These are phyloP conservation scores for Acleris cristana DNA, from an alignment of 2,888 invertebrate genomes.

Conservation along the genomic window DNA sequence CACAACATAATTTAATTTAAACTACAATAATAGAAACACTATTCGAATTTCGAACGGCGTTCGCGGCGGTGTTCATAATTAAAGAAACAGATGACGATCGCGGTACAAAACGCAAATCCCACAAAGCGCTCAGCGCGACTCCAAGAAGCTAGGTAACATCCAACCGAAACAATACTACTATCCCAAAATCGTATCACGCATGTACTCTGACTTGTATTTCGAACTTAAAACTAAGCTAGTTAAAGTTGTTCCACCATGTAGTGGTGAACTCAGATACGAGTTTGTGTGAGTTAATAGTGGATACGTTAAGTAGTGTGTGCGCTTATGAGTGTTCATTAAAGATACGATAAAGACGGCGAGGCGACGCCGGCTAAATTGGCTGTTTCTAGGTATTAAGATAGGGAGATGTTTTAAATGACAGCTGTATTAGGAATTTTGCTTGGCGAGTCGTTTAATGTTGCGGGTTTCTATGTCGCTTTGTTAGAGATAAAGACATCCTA, in stretches of 20 bases:
- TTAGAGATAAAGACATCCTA: background rate
- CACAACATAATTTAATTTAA: background rate
- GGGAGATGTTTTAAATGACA: conserved; percentile 36
- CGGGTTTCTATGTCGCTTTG: conserved; percentile 13
- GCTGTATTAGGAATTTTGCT: conserved; percentile 34
- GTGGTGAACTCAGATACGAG: too few relatives aligned
- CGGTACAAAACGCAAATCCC: conserved; percentile 66
- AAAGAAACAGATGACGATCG: conserved; percentile 42
- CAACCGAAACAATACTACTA: conserved; percentile 56
- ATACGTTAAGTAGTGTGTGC: conserved; percentile 68
- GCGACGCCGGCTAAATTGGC: conserved; percentile 70
- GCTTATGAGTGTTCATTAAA: conserved; percentile 83
- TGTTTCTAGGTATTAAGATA: conserved; percentile 49
- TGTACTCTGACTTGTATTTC: too few relatives aligned
- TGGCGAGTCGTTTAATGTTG: conserved; percentile 21
- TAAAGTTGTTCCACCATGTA: too few relatives aligned
- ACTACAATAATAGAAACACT: background rate
- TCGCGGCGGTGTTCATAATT: conserved; percentile 35
- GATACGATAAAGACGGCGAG: conserved; percentile 80
- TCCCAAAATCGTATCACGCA: too few relatives aligned
- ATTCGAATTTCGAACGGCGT: conserved; percentile 23
- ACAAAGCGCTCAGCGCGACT: conserved; percentile 62
- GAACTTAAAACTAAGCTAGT: too few relatives aligned
- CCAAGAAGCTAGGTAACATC: conserved; percentile 41
- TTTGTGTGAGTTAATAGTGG: background rate